These are phyloP conservation scores for Chaenogobius annularis DNA, from an alignment of 2,113 vertebrate species.

Conservation along the genomic window DNA sequence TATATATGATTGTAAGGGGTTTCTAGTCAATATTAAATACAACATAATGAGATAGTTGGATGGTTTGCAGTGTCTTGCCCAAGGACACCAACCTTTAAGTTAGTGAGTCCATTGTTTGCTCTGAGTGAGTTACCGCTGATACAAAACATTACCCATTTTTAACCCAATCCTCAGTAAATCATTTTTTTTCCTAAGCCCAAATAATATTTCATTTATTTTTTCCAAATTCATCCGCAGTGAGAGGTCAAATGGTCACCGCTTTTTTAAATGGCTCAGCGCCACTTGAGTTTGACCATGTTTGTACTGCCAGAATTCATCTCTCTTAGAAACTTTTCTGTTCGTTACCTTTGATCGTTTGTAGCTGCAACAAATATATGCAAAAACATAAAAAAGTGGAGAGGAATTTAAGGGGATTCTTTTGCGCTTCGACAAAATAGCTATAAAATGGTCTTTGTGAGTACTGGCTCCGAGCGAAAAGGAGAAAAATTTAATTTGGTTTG, in stretches of 20 bases:
- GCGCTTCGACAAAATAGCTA: constrained; percentile 46
- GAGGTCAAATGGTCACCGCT: constrained; percentile 39
- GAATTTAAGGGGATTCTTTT: constrained; percentile 50
- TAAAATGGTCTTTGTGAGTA: constrained; percentile 53
- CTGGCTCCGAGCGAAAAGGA: constrained; percentile 14
- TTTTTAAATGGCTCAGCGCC: constrained; percentile 35
- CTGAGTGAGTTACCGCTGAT: no score
- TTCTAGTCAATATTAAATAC: neutral
- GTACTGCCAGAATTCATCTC: constrained; percentile 39
- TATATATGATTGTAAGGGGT: no score
- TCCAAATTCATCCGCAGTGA: constrained; percentile 11
- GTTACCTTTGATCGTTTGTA: constrained; percentile 41
- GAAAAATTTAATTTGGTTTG: constrained; percentile 62
- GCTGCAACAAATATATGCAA: constrained; percentile 42
- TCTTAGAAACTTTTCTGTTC: constrained; percentile 28
- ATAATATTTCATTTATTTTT: no score
- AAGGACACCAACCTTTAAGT: neutral
- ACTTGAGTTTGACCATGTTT: constrained; percentile 48
- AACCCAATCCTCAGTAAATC: no score
- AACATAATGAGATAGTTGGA: neutral
- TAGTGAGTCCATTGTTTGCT: neutral
- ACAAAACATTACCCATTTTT: no score
- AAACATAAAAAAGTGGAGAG: constrained; percentile 18
- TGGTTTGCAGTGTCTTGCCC: no score
- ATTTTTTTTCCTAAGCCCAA: no score